A percentile compares a stretch with the other conserved stretches of the same genome.
These are phyloP conservation scores for Luidia sarsii DNA, from an alignment of 53 echinoderm and acorn worm species.

Conservation along the genomic window DNA sequence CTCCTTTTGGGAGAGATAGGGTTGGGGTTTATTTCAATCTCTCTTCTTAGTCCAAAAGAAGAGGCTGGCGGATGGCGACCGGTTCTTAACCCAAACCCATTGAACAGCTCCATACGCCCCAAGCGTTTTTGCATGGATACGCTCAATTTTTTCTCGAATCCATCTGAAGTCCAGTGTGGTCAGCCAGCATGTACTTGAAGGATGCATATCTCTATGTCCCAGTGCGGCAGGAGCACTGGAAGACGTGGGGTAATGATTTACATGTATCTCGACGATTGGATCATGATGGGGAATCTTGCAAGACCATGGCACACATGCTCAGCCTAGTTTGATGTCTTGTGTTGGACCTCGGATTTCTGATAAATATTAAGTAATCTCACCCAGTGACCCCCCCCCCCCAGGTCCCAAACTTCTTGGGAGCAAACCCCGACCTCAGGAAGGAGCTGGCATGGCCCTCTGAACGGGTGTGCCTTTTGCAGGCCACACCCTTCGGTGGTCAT, in stretches of 20 bases:
- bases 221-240: constrained; percentile 5
- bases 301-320: background rate
- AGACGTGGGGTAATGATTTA: background rate
- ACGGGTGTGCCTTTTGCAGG: background rate
- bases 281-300: background rate
- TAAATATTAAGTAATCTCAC: constrained; percentile 13
- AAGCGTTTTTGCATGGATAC: too few species aligned
- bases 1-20: too few species aligned
- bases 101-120: background rate
- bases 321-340: background rate
- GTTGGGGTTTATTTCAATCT: too few species aligned
- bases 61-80: too few species aligned
- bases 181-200: too few species aligned
- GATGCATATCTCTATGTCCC: background rate
- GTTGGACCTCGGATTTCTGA: background rate
- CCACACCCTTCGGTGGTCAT: background rate
- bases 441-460: background rate
- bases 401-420: constrained; percentile 4
- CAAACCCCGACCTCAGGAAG: background rate
- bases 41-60: too few species aligned
- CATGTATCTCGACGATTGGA: constrained; percentile 28
- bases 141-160: too few species aligned
- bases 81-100: background rate
- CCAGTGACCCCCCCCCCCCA: too few species aligned
- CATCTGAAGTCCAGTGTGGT: too few species aligned